These are phyloP conservation scores for Drosophila subpulchrella DNA, from an alignment of 1,140 invertebrate genomes.

Conservation along the genomic window DNA sequence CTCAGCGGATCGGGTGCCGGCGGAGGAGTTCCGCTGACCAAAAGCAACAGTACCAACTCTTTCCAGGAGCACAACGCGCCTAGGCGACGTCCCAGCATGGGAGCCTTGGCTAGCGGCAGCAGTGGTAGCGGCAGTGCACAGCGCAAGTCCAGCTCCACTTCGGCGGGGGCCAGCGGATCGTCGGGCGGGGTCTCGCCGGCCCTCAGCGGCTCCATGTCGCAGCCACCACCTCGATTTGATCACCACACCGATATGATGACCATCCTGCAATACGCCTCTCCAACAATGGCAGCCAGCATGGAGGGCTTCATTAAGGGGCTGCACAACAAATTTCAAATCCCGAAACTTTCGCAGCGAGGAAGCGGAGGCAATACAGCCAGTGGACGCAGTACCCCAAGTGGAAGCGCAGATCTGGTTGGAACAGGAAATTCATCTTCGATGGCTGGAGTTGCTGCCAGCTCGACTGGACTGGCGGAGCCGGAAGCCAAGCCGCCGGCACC, in stretches of 20 bases:
- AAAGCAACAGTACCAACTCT: constrained; percentile 76
- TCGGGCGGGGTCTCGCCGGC: constrained; percentile 60
- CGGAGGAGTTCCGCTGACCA: constrained; percentile 65
- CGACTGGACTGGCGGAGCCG: constrained; percentile 6
- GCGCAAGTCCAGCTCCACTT: constrained; percentile 43
- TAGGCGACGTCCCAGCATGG: constrained; percentile 61
- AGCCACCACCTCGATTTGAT: constrained; percentile 67
- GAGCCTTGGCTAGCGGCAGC: constrained; percentile 34
- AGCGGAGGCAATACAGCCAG: constrained; percentile 16
- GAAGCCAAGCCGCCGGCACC: constrained; percentile 21
- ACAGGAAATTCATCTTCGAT: constrained; percentile 9
- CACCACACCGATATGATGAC: constrained; percentile 82
- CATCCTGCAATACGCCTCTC: constrained; percentile 78
- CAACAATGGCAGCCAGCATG: constrained; percentile 84
- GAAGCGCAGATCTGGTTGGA: constrained; percentile 2
- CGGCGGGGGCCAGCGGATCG: constrained; percentile 22
- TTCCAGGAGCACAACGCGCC: constrained; percentile 59
- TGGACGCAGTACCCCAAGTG: constrained; percentile 29
- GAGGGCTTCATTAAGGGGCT: constrained; percentile 91
- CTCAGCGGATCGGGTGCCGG: constrained; percentile 44
- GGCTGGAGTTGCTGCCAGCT: constrained; percentile 4
- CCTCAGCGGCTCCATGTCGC: constrained; percentile 57
- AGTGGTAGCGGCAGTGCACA: constrained; percentile 26
- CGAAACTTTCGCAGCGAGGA: constrained; percentile 88
- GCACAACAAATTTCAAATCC: constrained; percentile 94